Evolutionary conservation across 2,113 vertebrate species (phyloP).

Genomic region (Pseudopipra pipra): DNA sequence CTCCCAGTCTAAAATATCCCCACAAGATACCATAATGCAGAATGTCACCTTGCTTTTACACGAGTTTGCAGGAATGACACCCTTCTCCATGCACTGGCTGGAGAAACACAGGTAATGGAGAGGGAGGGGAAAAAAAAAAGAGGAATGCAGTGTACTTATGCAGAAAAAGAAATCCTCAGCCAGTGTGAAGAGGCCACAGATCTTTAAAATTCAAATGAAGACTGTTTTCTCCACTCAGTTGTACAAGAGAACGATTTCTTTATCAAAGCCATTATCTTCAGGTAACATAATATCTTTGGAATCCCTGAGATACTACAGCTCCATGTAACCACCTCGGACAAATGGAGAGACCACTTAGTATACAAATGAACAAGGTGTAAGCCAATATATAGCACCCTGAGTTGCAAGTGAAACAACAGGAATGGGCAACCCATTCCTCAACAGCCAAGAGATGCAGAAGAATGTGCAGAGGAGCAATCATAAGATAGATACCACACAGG

Average conservation of each 20-base stretch:
- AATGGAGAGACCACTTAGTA: background rate
- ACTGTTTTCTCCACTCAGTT: background rate
- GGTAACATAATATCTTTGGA: background rate
- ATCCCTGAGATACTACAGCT: conserved; percentile 50
- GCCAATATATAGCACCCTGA: conserved; percentile 20
- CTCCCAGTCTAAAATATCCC: background rate
- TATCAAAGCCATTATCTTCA: background rate
- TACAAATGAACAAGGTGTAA: background rate
- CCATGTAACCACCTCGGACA: background rate
- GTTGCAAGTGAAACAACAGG: background rate
- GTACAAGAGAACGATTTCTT: background rate
- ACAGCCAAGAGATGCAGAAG: background rate
- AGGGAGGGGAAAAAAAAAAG: accelerated
- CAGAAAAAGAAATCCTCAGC: background rate
- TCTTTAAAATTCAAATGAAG: background rate
- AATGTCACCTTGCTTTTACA: background rate
- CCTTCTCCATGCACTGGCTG: background rate
- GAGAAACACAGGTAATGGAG: background rate
- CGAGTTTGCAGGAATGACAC: background rate
- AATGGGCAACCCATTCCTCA: background rate
- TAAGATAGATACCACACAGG: background rate
- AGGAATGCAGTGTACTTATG: background rate
- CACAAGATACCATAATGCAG: background rate
- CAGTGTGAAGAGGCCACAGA: background rate
- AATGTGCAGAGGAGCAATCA: background rate